Base-by-base conservation (phyloP, 2,888 invertebrate species). In the Schizaphis graminum region DNA sequence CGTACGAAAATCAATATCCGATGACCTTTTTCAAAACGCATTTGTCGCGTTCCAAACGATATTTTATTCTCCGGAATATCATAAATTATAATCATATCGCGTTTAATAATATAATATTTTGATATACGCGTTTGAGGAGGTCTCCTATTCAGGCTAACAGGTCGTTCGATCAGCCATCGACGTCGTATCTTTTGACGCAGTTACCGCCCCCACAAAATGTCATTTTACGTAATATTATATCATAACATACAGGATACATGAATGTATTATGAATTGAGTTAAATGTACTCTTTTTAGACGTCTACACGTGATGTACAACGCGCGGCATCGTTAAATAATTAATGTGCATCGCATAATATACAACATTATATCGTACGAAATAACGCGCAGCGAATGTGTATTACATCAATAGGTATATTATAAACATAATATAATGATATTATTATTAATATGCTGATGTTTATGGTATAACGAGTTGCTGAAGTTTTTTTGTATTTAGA, bases 1-100 rank as follows among this genome's bases (percentile, higher is more conserved):
- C 91, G 13, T n/a, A n/a, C 28, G 35, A 49, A 91, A 91, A 91
- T 86, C 86, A 86, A 91, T 91, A 86, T 86, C 57, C 24, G 47
- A 91, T 47, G 91, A 91, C 91, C 86, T 91, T 61, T 47, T 47
- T 47, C 86, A 47, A n/a, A 13, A 13, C 41, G 26, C 44, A 16
- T 57, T 28, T 28, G 4, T 11, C 41, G 26, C 44, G 8, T 21
- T 35, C 21, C 3, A 35, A 77, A 77, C 35, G 26, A 21, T 77
- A 16, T 16, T n/a, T 77, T 35, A 35, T 21, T 24, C 35, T 41
- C 16, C n/a, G 7, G 13, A 67, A n/a, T 67, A 67, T 67, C 35
- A 16, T n/a, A 47, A 7, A 67, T 67, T 67, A 16, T n/a, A 47
- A 7, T 47, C 44, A 7, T 67, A 13, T 28, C 0, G 67, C 16